A percentile compares a stretch with the other conserved stretches of the same genome.
These are phyloP conservation scores for Sardina pilchardus DNA, from an alignment of 2,113 vertebrate genomes.

Conservation along the genomic window DNA sequence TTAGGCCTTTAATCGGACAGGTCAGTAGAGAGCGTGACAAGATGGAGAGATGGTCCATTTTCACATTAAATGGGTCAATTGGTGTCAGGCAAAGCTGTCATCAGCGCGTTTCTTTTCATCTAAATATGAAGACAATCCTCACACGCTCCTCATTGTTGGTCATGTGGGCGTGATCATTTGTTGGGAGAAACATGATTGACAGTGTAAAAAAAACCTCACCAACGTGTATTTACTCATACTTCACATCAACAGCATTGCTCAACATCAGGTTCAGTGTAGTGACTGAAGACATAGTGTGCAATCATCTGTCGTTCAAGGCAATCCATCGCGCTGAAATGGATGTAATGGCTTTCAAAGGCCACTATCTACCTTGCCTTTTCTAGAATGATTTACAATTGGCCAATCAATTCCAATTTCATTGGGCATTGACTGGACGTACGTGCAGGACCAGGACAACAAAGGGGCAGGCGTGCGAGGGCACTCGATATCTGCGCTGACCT, in stretches of 20 bases:
- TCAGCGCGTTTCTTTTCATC: too few relatives aligned
- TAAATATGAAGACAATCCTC: background rate
- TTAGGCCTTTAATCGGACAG: too few relatives aligned
- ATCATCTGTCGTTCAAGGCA: conserved; percentile 22
- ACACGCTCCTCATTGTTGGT: background rate
- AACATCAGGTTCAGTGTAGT: background rate
- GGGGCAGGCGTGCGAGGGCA: conserved; percentile 53
- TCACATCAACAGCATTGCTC: background rate
- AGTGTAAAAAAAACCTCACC: background rate
- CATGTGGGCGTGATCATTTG: background rate
- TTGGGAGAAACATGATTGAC: background rate
- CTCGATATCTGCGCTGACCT: conserved; percentile 62
- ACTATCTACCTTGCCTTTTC: conserved; percentile 38
- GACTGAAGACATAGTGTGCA: conserved; percentile 8
- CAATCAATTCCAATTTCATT: conserved; percentile 75
- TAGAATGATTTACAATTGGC: conserved; percentile 57
- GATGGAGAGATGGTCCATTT: too few relatives aligned
- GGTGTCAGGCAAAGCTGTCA: too few relatives aligned
- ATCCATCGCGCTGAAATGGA: conserved; percentile 26
- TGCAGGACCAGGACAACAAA: conserved; percentile 62
- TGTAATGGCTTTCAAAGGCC: conserved; percentile 35
- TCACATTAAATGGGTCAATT: too few relatives aligned
- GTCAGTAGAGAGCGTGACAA: too few relatives aligned
- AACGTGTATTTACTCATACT: background rate
- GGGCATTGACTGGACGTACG: conserved; percentile 59